phyloP scores from a whole-genome alignment of 2,113 vertebrate genomes.

The Oophaga pumilio region DNA sequence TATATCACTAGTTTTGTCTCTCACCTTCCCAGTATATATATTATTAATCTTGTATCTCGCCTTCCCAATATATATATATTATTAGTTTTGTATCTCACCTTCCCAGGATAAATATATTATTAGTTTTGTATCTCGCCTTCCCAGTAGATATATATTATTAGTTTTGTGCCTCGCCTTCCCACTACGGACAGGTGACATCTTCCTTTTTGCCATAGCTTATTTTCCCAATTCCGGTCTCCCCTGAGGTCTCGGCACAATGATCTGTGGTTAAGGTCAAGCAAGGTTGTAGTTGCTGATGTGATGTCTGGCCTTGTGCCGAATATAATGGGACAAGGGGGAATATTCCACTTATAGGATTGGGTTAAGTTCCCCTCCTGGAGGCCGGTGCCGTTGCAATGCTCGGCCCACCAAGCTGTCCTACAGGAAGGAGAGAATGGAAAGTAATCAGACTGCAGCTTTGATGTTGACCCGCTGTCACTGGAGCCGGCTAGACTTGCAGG shows the following conservation, averaged over 20 bases:
- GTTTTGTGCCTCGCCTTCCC: background rate
- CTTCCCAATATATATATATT: too few relatives aligned
- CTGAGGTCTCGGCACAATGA: background rate
- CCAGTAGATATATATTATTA: background rate
- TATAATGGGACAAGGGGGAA: background rate
- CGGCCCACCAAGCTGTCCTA: slow-evolving; percentile 44
- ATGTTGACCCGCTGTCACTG: slow-evolving; percentile 25
- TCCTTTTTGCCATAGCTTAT: background rate
- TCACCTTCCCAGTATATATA: too few relatives aligned
- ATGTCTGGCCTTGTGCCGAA: background rate
- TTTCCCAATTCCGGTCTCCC: background rate
- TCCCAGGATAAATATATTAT: too few relatives aligned
- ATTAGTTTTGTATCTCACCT: too few relatives aligned
- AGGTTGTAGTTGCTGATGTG: background rate
- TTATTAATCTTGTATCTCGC: too few relatives aligned
- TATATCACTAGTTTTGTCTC: too few relatives aligned
- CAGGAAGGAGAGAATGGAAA: slow-evolving; percentile 31
- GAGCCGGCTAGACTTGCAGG: background rate
- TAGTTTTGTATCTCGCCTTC: background rate
- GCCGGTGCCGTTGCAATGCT: slow-evolving; percentile 3
- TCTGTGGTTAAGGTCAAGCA: background rate
- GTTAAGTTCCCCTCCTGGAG: background rate
- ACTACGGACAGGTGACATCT: background rate
- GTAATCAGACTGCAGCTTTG: slow-evolving; percentile 17
- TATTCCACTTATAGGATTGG: background rate